Percentiles rank a stretch among this genome's conserved stretches.
Conservation (phyloP, 2,113 vertebrate genomes). For the Misgurnus anguillicaudatus region DNA sequence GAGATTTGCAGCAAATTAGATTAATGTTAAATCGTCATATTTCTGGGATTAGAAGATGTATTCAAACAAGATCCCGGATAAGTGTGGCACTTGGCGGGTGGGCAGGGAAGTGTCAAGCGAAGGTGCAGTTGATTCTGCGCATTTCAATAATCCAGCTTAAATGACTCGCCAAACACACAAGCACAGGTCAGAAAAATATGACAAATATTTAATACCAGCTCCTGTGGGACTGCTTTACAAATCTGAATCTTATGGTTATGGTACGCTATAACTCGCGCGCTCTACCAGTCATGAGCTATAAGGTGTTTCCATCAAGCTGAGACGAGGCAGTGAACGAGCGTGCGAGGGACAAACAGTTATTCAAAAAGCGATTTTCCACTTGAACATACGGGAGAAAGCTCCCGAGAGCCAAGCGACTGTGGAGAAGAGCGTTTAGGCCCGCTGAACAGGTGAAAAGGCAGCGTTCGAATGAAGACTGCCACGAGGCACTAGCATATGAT, state of each 20-base stretch:
- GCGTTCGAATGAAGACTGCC: not conserved
- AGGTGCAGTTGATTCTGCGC: slow-evolving; percentile 39
- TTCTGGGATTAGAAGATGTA: slow-evolving; percentile 68
- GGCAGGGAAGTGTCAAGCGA: slow-evolving; percentile 50
- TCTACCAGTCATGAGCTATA: slow-evolving; percentile 38
- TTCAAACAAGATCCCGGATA: slow-evolving; percentile 63
- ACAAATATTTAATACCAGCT: slow-evolving; percentile 15
- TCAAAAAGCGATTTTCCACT: slow-evolving; percentile 29
- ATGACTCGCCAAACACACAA: slow-evolving; percentile 12
- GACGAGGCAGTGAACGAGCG: slow-evolving; percentile 14
- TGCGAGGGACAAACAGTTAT: slow-evolving; percentile 6
- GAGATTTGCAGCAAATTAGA: slow-evolving; percentile 63
- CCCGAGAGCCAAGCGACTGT: slow-evolving; percentile 7
- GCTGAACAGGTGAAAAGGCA: slow-evolving; percentile 30
- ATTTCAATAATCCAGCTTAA: slow-evolving; percentile 62
- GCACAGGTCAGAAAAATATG: slow-evolving; percentile 17
- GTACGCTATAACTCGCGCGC: not conserved
- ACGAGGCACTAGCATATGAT: slow-evolving; percentile 1
- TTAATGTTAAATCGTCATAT: slow-evolving; percentile 67
- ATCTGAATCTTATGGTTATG: not conserved
- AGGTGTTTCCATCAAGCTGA: slow-evolving; percentile 31
- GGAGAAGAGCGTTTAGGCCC: slow-evolving; percentile 19
- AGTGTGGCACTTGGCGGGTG: slow-evolving; percentile 50
- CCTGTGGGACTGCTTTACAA: slow-evolving; percentile 5
- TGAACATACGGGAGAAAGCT: slow-evolving; percentile 33